phyloP scores from a whole-genome alignment of 1,140 invertebrate genomes.

The Vanessa tameamea region DNA sequence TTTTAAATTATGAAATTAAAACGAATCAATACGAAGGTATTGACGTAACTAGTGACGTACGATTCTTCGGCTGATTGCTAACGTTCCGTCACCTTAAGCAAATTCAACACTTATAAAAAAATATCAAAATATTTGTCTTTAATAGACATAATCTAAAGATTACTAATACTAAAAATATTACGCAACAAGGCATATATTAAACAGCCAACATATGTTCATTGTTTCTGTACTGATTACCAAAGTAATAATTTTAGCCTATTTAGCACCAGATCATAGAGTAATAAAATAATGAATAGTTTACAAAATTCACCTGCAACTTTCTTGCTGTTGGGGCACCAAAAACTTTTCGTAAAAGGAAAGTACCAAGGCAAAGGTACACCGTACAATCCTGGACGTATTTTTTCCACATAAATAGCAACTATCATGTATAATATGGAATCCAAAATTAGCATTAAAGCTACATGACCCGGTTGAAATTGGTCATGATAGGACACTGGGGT shows the following conservation, averaged over 20 bases:
- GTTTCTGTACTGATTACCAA: too few relatives aligned
- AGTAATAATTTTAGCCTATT: conserved; percentile 14
- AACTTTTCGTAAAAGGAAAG: conserved; percentile 85
- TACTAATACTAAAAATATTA: too few relatives aligned
- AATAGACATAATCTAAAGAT: too few relatives aligned
- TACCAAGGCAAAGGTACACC: conserved; percentile 88
- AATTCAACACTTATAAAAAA: too few relatives aligned
- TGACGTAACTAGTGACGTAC: background rate
- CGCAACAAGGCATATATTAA: too few relatives aligned
- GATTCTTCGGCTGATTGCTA: background rate
- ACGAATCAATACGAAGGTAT: conserved; percentile 16
- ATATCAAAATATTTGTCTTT: background rate
- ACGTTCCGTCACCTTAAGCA: too few relatives aligned
- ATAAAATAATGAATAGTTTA: background rate
- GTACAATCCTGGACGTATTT: conserved; percentile 86
- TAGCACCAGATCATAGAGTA: too few relatives aligned
- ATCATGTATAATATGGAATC: conserved; percentile 85
- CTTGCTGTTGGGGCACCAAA: conserved; percentile 71
- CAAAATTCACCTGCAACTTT: conserved; percentile 57
- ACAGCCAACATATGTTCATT: too few relatives aligned
- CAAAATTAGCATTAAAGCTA: conserved; percentile 85
- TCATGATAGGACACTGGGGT: conserved; percentile 86
- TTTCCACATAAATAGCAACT: conserved; percentile 87
- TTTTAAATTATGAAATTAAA: conserved; percentile 4
- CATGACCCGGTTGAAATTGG: conserved; percentile 83